A percentile compares a stretch with the other conserved stretches of the same genome.
phyloP scores from a whole-genome alignment of 2,113 vertebrate genomes.

The Gopherus evgoodei region DNA sequence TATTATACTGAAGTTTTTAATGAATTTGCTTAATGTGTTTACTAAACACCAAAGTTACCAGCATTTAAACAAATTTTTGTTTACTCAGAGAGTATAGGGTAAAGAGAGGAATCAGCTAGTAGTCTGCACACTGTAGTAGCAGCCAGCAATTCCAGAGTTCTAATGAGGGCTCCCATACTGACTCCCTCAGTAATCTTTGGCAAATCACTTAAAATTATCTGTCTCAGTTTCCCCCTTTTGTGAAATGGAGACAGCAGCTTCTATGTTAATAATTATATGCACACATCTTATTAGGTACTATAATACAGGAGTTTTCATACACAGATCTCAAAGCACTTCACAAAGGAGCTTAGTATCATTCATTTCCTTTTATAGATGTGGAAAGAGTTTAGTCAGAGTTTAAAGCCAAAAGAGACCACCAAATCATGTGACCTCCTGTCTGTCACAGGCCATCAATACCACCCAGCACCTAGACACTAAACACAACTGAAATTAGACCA shows the following conservation, averaged over 20 bases:
- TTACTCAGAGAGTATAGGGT: not conserved
- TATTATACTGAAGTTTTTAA: not conserved
- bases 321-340: not conserved
- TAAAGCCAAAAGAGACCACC: no score
- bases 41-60: not conserved
- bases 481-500: not conserved
- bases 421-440: not conserved
- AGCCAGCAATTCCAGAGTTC: constrained; percentile 5
- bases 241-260: constrained; percentile 11
- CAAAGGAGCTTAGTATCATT: not conserved
- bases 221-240: constrained; percentile 57
- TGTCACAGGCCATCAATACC: not conserved
- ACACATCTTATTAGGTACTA: constrained; percentile 12
- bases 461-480: not conserved
- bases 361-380: not conserved
- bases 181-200: constrained; percentile 43
- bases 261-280: not conserved
- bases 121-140: not conserved
- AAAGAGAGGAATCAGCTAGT: not conserved
- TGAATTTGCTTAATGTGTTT: not conserved
- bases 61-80: fast-evolving
- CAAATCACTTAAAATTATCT: constrained; percentile 48
- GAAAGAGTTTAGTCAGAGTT: constrained; percentile 8
- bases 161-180: constrained; percentile 40
- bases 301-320: constrained; percentile 37